Conservation (phyloP, 1,140 invertebrate genomes). For the Helicoverpa zea region DNA sequence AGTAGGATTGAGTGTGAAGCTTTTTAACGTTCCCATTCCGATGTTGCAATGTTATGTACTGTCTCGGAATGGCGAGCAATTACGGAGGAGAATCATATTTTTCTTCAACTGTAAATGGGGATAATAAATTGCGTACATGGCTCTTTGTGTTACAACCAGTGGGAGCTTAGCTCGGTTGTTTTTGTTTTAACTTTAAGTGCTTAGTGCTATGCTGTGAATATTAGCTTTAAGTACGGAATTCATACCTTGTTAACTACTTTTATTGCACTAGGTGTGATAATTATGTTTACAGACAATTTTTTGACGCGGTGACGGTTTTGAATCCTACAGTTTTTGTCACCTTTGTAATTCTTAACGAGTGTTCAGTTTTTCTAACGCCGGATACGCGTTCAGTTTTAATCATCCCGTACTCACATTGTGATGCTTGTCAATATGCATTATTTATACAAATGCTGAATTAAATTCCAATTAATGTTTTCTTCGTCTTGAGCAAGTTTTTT, state of each 20-base stretch:
- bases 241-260: conserved; percentile 5
- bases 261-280: conserved; percentile 26
- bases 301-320: not conserved
- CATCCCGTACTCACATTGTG: not conserved
- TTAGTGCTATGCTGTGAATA: conserved; percentile 13
- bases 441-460: conserved; percentile 20
- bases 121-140: conserved; percentile 31
- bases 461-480: not conserved
- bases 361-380: conserved; percentile 2
- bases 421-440: conserved; percentile 3
- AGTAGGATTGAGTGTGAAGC: conserved; percentile 37
- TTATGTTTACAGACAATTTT: conserved; percentile 13
- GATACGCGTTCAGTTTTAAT: conserved; percentile 2
- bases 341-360: conserved; percentile 6
- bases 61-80: conserved; percentile 33
- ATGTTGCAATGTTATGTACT: conserved; percentile 25
- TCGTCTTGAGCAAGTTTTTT: conserved; percentile 4
- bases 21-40: conserved; percentile 40
- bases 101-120: conserved; percentile 18
- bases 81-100: conserved; percentile 36
- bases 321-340: not conserved
- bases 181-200: conserved; percentile 12
- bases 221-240: conserved; percentile 12
- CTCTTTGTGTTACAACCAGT: not conserved
- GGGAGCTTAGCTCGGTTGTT: conserved; percentile 6